Evolutionary conservation across 2,113 vertebrate genomes (phyloP).

Genomic region (Rhinopomastus cyanomelas): DNA sequence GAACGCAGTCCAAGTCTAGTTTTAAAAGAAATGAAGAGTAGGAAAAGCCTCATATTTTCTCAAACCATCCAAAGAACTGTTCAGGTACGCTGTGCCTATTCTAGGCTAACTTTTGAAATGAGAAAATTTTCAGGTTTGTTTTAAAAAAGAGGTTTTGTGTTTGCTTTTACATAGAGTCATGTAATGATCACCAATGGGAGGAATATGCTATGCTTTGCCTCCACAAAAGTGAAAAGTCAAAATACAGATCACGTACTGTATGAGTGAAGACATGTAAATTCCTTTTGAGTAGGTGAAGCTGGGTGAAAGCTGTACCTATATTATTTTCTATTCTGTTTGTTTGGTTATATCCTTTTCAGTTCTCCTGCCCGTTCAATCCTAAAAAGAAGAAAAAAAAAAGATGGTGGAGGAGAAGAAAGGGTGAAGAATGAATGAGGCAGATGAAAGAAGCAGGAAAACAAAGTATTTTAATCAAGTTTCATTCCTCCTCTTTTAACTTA

Average conservation of each 20-base stretch:
- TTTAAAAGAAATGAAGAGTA: background rate
- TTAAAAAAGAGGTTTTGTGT: background rate
- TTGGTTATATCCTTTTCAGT: conserved; percentile 24
- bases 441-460: background rate
- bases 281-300: conserved; percentile 39
- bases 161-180: background rate
- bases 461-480: conserved; percentile 16
- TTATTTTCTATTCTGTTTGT: conserved; percentile 34
- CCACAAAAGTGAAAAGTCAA: conserved; percentile 26
- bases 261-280: conserved; percentile 48
- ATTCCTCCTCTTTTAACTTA: background rate
- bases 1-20: background rate
- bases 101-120: background rate
- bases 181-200: conserved; percentile 3
- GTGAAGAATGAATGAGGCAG: background rate
- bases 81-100: background rate
- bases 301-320: conserved; percentile 37
- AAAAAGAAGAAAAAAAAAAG: conserved; percentile 23
- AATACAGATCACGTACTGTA: conserved; percentile 22
- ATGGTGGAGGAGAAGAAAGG: conserved; percentile 14
- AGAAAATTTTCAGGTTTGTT: background rate
- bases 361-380: conserved; percentile 16
- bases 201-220: conserved; percentile 18
- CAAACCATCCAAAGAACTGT: background rate
- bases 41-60: background rate